phyloP scores from a whole-genome alignment of 2,888 invertebrate genomes.

The Pimpla rufipes region DNA sequence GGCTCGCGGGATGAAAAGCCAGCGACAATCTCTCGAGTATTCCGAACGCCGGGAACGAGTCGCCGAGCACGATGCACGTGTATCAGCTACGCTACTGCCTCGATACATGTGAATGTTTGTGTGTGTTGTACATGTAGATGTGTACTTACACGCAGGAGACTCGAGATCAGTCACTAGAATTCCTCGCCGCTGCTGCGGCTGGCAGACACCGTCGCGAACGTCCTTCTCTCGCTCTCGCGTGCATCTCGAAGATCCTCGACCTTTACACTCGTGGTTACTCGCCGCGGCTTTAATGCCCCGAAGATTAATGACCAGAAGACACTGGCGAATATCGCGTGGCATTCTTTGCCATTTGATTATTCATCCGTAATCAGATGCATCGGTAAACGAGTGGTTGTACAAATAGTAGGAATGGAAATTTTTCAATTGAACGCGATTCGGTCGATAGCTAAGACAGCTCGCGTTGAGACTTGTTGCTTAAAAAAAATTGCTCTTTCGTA shows the following conservation, averaged over 20 bases:
- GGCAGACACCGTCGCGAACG: slow-evolving; percentile 30
- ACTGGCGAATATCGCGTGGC: slow-evolving; percentile 3
- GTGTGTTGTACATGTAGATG: not conserved
- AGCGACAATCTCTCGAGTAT: not conserved
- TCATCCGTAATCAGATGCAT: not conserved
- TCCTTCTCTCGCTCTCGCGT: slow-evolving; percentile 37
- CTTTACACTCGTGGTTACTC: slow-evolving; percentile 48
- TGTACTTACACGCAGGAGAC: not conserved
- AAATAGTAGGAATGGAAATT: not conserved
- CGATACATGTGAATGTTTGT: not conserved
- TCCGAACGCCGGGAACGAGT: not conserved
- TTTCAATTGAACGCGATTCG: no score
- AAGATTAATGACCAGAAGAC: slow-evolving; percentile 15
- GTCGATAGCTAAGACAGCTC: no score
- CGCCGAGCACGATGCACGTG: slow-evolving; percentile 30
- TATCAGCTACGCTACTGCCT: slow-evolving; percentile 46
- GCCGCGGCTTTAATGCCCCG: not conserved
- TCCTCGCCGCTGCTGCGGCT: slow-evolving; percentile 34
- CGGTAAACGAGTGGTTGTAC: not conserved
- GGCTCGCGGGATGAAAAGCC: not conserved
- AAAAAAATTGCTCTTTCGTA: no score
- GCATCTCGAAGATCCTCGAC: slow-evolving; percentile 58
- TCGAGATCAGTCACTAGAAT: slow-evolving; percentile 44
- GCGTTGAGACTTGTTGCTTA: no score
- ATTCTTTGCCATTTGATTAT: not conserved